Conservation (phyloP, 1,140 invertebrate genomes). For the Babylonia areolata region DNA sequence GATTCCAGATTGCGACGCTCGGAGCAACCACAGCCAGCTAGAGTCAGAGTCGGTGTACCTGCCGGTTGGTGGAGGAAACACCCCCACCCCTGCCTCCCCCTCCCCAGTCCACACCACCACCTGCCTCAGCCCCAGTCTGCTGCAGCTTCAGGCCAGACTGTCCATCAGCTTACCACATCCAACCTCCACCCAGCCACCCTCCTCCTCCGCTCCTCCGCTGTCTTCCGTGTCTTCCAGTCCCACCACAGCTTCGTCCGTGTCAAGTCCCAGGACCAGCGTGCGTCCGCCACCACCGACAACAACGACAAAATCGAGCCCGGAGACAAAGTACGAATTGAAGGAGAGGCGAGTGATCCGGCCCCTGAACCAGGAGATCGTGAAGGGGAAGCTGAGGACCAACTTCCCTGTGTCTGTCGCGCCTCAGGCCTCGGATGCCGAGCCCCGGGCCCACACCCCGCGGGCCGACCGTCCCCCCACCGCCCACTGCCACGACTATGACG, state of each 20-base stretch:
- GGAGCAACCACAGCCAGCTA: slow-evolving; percentile 62
- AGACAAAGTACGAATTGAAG: slow-evolving; percentile 58
- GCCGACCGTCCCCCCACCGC: slow-evolving; percentile 60
- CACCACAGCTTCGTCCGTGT: slow-evolving; percentile 18
- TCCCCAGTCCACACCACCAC: slow-evolving; percentile 29
- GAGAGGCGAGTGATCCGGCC: slow-evolving; percentile 59
- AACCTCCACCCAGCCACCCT: background rate
- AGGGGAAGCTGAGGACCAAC: slow-evolving; percentile 52
- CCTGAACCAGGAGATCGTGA: slow-evolving; percentile 51
- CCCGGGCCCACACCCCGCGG: slow-evolving; percentile 33
- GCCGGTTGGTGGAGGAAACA: slow-evolving; percentile 46
- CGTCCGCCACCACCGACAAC: slow-evolving; percentile 51
- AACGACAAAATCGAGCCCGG: slow-evolving; percentile 3
- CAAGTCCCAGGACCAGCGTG: slow-evolving; percentile 43
- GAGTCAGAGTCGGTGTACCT: slow-evolving; percentile 71
- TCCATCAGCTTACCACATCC: background rate
- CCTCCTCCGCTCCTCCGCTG: background rate
- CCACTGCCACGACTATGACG: slow-evolving; percentile 66
- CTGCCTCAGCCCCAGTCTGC: too few species aligned
- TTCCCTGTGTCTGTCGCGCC: slow-evolving; percentile 43
- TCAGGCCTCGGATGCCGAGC: background rate
- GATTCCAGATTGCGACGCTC: slow-evolving; percentile 60
- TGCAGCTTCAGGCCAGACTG: background rate
- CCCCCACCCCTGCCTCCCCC: slow-evolving; percentile 37
- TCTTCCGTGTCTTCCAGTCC: background rate